Evolutionary conservation across 2,113 vertebrate genomes (phyloP), one percentile per base, ranked within the genome.

Genomic region (Motacilla alba): DNA sequence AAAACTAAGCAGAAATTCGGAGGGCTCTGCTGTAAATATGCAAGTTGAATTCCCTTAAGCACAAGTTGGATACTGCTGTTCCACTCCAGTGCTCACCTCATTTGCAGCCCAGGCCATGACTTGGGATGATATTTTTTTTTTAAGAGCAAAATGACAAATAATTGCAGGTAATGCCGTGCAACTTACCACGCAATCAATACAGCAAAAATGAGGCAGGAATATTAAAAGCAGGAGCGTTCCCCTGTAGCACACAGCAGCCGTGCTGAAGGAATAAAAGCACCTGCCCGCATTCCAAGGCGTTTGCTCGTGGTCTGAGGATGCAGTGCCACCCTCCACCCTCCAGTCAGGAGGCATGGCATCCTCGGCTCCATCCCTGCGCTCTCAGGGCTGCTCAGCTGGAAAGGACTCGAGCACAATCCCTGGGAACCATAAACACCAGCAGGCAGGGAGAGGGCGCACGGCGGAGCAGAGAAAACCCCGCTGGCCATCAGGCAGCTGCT

Each of bases 151-250:
- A 96, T 93, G 74, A 87, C 89, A 94, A 93, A 95, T 92, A 88
- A 97, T 96, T 96, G 91, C 92, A 90, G 83, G 64, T 96, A 96
- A 95, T 94, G 94, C 55, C 59, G 88, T 60, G 82, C 84, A 95
- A 77, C 92, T 91, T 87, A 31, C 77, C 76, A 81, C 56, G 94
- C 91, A 95, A 82, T 95, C 90, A 94, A 87, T 95, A 83, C 39
- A 67, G 55, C 66, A 39, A 70, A 70, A 77, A 68, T 50, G 74
- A 95, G 79, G 82, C n/a, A 47, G 39, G 90, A 95, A 95, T 91
- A 59, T 47, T 88, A 95, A 96, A 68, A 67, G 59, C 55, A 26
- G 46, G 43, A 41, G 24, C 3, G 5, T 44, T 60, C 84, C 67
- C 67, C 59, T 62, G 43, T 15, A 41, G 78, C 59, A 78, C 44